Evolutionary conservation across 2,888 invertebrate species (phyloP).

Genomic region (Scelioninae gen. 1): DNA sequence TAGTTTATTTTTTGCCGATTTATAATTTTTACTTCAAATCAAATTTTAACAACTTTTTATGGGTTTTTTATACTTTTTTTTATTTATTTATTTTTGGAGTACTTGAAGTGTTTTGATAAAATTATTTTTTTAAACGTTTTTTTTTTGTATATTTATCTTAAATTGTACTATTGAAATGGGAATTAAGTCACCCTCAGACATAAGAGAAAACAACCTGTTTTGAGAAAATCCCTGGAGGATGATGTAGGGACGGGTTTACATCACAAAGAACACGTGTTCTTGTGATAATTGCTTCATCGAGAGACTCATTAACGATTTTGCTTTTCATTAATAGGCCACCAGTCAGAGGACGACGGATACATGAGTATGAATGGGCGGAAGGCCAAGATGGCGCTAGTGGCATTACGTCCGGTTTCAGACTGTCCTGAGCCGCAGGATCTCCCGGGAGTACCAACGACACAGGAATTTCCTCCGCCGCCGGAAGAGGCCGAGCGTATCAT

Average conservation of each 20-base stretch:
- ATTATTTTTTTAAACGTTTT: no score
- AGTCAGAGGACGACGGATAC: slow-evolving; percentile 95
- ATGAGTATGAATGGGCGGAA: slow-evolving; percentile 96
- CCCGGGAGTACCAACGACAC: slow-evolving; percentile 83
- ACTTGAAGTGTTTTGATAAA: no score
- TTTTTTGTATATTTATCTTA: no score
- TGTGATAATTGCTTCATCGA: slow-evolving; percentile 40
- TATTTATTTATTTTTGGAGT: no score
- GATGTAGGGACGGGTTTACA: no score
- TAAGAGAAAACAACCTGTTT: no score
- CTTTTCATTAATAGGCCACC: slow-evolving; percentile 86
- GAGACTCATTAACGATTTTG: slow-evolving; percentile 53
- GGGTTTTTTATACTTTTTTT: no score
- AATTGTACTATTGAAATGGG: no score
- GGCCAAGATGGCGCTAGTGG: slow-evolving; percentile 89
- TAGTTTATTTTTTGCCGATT: not conserved
- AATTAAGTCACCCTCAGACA: no score
- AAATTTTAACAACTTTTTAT: no score
- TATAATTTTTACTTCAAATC: not conserved
- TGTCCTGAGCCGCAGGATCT: slow-evolving; percentile 85
- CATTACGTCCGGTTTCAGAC: slow-evolving; percentile 87
- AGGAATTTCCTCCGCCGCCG: slow-evolving; percentile 89
- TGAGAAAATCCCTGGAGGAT: no score
- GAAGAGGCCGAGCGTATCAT: slow-evolving; percentile 91
- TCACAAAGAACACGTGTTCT: slow-evolving; percentile 13